These are phyloP conservation scores for Carterocephalus palaemon DNA, from an alignment of 2,888 invertebrate species.

Conservation along the genomic window DNA sequence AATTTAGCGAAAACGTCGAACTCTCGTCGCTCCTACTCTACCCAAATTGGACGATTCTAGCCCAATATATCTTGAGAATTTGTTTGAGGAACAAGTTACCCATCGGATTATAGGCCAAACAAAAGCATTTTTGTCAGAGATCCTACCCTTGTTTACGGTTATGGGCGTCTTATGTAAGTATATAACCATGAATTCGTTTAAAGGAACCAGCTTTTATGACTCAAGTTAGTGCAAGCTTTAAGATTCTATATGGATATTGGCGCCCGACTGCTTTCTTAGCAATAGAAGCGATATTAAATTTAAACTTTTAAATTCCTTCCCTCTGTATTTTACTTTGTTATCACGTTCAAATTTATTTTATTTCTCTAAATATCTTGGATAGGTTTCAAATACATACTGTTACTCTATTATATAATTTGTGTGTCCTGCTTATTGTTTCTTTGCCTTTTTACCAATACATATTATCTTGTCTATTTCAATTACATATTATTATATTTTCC, in stretches of 20 bases:
- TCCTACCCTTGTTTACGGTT: constrained; percentile 65
- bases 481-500: no score
- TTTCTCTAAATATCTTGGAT: no score
- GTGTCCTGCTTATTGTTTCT: no score
- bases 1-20: constrained; percentile 70
- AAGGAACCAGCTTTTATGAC: constrained; percentile 25
- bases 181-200: constrained; percentile 39
- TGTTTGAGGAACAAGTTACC: constrained; percentile 69
- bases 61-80: constrained; percentile 70
- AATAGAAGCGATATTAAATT: constrained; percentile 5
- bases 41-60: constrained; percentile 73
- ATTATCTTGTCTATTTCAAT: no score
- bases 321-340: no score
- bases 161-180: constrained; percentile 57
- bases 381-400: no score
- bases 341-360: no score
- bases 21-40: constrained; percentile 69
- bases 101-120: constrained; percentile 51
- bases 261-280: constrained; percentile 8
- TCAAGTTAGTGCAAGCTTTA: constrained; percentile 19
- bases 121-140: constrained; percentile 64
- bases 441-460: no score
- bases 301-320: constrained; percentile 4
- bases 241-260: constrained; percentile 18
- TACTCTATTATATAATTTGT: no score